Evolutionary conservation across 2,113 vertebrate species (phyloP).

Genomic region (Helogale parvula): DNA sequence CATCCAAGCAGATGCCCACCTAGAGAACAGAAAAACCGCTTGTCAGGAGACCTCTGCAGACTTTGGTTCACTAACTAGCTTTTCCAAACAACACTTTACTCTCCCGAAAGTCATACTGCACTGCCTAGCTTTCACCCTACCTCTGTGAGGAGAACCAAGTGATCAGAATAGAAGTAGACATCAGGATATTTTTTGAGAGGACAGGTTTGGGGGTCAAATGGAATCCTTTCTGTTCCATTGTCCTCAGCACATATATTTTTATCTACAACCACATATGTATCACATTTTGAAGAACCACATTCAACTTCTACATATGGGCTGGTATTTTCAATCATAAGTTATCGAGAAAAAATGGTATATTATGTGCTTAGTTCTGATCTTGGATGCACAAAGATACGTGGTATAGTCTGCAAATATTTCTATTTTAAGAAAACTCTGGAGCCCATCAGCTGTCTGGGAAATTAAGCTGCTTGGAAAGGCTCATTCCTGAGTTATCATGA

Average conservation of each 20-base stretch:
- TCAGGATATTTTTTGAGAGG: neutral
- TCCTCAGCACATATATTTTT: neutral
- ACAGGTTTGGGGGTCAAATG: neutral
- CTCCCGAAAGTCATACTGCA: neutral
- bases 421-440: slow-evolving; percentile 20
- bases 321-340: neutral
- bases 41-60: neutral
- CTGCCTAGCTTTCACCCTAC: neutral
- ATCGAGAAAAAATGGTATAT: neutral
- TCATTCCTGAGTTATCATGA: neutral
- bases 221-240: neutral
- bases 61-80: neutral
- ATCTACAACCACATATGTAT: neutral
- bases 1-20: neutral
- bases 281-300: slow-evolving; percentile 29
- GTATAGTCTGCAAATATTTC: slow-evolving; percentile 32
- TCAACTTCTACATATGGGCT: neutral
- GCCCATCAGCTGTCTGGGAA: neutral
- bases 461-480: neutral
- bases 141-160: neutral
- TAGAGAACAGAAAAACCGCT: neutral
- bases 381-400: neutral
- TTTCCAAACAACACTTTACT: neutral
- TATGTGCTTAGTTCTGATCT: neutral
- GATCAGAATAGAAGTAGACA: neutral